Base-by-base conservation (phyloP, 2,113 vertebrate species). In the Mustelus asterias region DNA sequence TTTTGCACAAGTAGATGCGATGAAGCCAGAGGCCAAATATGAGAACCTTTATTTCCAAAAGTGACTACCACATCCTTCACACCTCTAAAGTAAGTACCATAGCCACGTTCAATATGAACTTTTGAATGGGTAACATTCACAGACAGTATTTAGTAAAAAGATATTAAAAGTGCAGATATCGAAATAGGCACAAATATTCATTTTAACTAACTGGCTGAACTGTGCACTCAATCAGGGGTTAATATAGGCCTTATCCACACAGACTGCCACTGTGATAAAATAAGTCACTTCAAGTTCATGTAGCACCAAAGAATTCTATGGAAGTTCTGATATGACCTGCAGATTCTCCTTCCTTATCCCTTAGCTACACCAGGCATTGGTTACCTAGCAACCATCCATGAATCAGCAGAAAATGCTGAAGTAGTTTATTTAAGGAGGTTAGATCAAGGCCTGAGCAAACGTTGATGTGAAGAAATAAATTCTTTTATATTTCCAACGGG, bases 361-460 rank as follows among this genome's bases (percentile, higher is more conserved):
- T 95, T 18, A 1, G 93, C 85, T 96, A 83, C 70, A 5, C 95
- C 93, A 96, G 96, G 83, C 95, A 41, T 96, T 96, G 29, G 88
- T 96, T 96, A 95, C 97, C 96, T 96, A 96, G 96, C 96, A 96
- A 97, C 96, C 96, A 95, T 94, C 96, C 96, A 89, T 93, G 96
- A 96, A 96, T 97, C 97, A 96, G 96, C 96, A 96, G 96, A 96
- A 96, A 33, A 10, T 94, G 96, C 96, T 95, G 83, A 96, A 96
- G 96, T 41, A 90, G 24, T 80, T 29, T 48, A 95, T 95, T 96
- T 16, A 60, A n/a, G 58, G 20, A 24, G 1, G 72, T 83, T 86
- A 65, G n/a, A 20, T 80, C 60, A 69, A 63, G 63, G 29, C 60
- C 54, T n/a, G 7, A 58, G 48, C 48, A 94, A 41, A 41, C 18